Evolutionary conservation across 2,113 vertebrate genomes (phyloP), one percentile per base, ranked within the genome.

Genomic region (Oplegnathus fasciatus): DNA sequence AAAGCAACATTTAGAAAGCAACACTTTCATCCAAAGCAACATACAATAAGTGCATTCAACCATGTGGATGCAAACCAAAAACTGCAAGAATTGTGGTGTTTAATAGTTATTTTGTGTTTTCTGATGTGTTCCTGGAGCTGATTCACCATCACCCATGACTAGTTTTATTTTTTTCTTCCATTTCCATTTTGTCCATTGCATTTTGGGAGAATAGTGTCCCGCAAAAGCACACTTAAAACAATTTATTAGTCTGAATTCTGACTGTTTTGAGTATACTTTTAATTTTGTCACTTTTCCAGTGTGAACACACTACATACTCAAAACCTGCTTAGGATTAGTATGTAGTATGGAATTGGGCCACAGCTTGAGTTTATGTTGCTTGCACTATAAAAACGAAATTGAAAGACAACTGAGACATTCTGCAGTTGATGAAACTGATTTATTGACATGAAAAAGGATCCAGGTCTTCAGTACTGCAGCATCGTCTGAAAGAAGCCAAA

Each of bases 401-500:
- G 15, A 67, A 46, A 60, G 40, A 69, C 40, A 34, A 10, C 30
- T 8, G 67, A 15, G 22, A 62, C 57, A 17, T 8, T 46, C 5
- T n/a, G 20, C 5, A 9, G 28, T 37, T 68, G n/a, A 75, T 69
- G 9, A 18, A 54, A 4, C 61, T 2, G 20, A 9, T 83, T 76
- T 78, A 84, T 67, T 73, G 60, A 65, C 17, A n/a, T 6, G 24
- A 1, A 34, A 61, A 44, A 50, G 55, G 10, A 14, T 65, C 60
- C 26, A 18, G 9, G 57, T 71, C 74, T 37, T 84, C 82, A 84
- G 48, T 72, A 1, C 58, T 30, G 58, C 48, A 78, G 22, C 74
- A 84, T 72, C 1, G 74, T 84, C 82, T 84, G 82, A 14, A 78
- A 71, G 9, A 62, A 20, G 15, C 17, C 22, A 13, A 20, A 40